Evolutionary conservation across 2,797 vertebrate genomes (phyloP), one percentile per base, ranked within the genome.

Genomic region (Balearica regulorum): DNA sequence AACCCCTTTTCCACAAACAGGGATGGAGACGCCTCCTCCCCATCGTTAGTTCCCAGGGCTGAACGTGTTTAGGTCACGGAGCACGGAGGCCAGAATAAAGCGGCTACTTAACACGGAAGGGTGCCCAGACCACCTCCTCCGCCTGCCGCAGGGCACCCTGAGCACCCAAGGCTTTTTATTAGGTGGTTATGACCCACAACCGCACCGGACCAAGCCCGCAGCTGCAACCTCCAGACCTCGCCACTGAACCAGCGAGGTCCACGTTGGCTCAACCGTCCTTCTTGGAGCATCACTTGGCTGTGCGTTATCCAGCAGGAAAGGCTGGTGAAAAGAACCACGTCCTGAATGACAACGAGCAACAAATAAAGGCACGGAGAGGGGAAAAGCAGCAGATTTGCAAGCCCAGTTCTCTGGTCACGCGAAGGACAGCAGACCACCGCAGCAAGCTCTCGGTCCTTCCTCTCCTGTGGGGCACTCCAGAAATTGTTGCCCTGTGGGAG

Each of bases 131-230:
- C 80, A 51, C 29, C 33, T 65, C 29, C 53, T 58, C 33, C 5
- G 2, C 9, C 48, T 54, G 83, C 41, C 60, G 31, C 6, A 4
- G 29, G 29, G 41, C 11, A 1, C n/a, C 48, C 53, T 31, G 46
- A 69, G 79, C 58, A 49, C 5, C 6, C 35, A 41, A 33, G 51
- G 41, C 28, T 85, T 84, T 84, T 57, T 54, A 13, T 66, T 2
- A 73, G 24, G 55, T 62, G 33, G 9, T 29, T 44, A 10, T 15
- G 44, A 65, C 17, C 54, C 70, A 43, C 48, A 61, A 4, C 41
- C 5, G 1, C 12, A 26, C 46, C 2, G 1, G 39, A 73, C 35
- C 2, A 2, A 69, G 48, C 61, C 55, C 5, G 0, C 19, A 37
- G 49, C 41, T 85, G 20, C 33, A 44, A n/a, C 33, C 46, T 82